phyloP scores from a whole-genome alignment of 2,888 invertebrate species.

The Drosophila tripunctata region DNA sequence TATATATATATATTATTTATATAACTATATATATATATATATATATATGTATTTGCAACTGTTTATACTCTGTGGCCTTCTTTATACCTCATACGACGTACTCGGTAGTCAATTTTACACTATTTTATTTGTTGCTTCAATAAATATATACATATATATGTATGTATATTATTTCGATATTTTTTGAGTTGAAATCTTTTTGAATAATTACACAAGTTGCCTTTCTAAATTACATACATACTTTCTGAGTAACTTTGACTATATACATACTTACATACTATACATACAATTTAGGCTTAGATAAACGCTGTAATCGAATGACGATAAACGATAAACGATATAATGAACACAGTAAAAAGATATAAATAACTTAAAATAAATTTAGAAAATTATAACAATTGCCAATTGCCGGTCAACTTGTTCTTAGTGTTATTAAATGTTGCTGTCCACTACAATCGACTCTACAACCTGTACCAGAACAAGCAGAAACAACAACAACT shows the following conservation, averaged over 20 bases:
- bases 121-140: constrained; percentile 1
- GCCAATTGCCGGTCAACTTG: constrained; percentile 63
- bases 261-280: constrained; percentile 7
- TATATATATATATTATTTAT: constrained; percentile 36
- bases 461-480: no score
- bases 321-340: constrained; percentile 9
- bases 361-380: constrained; percentile 15
- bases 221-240: constrained; percentile 41
- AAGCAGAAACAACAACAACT: constrained; percentile 34
- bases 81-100: constrained; percentile 81
- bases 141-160: constrained; percentile 16
- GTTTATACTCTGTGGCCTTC: constrained; percentile 82
- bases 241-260: constrained; percentile 35
- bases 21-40: constrained; percentile 3
- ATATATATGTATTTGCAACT: constrained; percentile 48
- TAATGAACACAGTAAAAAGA: constrained; percentile 17
- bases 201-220: constrained; percentile 59
- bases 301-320: constrained; percentile 22
- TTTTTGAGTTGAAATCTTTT: constrained; percentile 28
- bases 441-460: no score
- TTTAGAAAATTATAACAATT: constrained; percentile 15
- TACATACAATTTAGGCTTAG: constrained; percentile 28
- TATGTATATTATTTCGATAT: no score
- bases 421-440: constrained; percentile 62
- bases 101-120: constrained; percentile 76